phyloP scores from a whole-genome alignment of 2,797 vertebrate genomes.

The Gymnodraco acuticeps region DNA sequence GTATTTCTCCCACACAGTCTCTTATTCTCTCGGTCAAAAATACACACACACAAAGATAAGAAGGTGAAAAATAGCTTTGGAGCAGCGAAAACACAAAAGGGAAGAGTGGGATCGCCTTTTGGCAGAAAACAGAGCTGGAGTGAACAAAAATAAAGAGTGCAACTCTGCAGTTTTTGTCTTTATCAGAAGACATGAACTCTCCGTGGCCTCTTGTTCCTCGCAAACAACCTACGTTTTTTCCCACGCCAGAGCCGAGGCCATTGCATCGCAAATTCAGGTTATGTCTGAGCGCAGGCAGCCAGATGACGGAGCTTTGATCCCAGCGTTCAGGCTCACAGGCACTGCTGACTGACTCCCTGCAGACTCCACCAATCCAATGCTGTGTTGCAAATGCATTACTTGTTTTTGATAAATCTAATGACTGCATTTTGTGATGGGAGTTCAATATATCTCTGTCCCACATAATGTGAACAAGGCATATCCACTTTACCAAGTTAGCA shows the following conservation, averaged over 20 bases:
- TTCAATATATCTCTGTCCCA: background rate
- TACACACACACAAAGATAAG: conserved; percentile 68
- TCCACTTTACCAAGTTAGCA: background rate
- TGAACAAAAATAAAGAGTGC: conserved; percentile 70
- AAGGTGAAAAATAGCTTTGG: conserved; percentile 58
- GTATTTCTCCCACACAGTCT: conserved; percentile 44
- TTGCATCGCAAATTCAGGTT: conserved; percentile 49
- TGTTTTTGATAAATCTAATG: too few species aligned
- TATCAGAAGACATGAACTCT: conserved; percentile 70
- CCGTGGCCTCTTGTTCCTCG: conserved; percentile 52
- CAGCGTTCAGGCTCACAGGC: conserved; percentile 4
- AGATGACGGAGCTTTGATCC: conserved; percentile 26
- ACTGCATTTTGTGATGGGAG: too few species aligned
- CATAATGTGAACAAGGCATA: background rate
- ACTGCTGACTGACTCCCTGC: background rate
- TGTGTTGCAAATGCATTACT: too few species aligned
- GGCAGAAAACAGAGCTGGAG: conserved; percentile 35
- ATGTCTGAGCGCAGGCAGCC: conserved; percentile 7
- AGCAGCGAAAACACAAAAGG: conserved; percentile 59
- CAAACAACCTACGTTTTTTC: conserved; percentile 58
- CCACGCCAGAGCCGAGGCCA: conserved; percentile 40
- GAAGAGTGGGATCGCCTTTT: conserved; percentile 49
- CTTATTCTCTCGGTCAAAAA: conserved; percentile 16
- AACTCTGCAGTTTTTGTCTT: conserved; percentile 67
- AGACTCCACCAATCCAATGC: background rate